These are phyloP conservation scores for Clivina fossor DNA, from an alignment of 2,888 invertebrate genomes.

Conservation along the genomic window DNA sequence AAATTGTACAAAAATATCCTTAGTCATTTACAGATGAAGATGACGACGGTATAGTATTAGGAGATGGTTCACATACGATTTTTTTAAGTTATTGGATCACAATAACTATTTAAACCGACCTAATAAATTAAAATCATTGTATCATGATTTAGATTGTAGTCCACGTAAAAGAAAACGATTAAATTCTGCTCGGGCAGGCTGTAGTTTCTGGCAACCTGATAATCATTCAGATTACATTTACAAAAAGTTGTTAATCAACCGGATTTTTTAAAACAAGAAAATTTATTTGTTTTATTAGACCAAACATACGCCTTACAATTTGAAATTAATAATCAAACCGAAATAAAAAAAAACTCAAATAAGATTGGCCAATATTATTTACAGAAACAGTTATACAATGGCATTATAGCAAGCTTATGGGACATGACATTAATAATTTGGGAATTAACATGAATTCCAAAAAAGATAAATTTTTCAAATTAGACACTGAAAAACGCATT, in stretches of 20 bases:
- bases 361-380: conserved; percentile 8
- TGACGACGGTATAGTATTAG: not conserved
- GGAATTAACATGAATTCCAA: not conserved
- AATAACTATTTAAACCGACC: conserved; percentile 12
- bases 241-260: not conserved
- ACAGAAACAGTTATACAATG: not conserved
- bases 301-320: not conserved
- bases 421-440: not conserved
- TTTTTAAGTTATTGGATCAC: conserved; percentile 2
- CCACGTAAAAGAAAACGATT: conserved; percentile 1
- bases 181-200: not conserved
- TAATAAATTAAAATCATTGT: not conserved
- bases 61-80: not conserved
- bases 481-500: not conserved
- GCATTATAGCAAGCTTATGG: conserved; percentile 11
- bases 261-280: not conserved
- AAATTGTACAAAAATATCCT: conserved; percentile 3
- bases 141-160: not conserved
- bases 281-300: not conserved
- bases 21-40: conserved; percentile 3
- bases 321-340: conserved; percentile 1
- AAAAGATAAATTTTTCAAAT: conserved; percentile 1
- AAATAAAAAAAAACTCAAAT: not conserved
- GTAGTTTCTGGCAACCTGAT: conserved; percentile 8
- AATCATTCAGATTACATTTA: conserved; percentile 4